phyloP scores from a whole-genome alignment of 2,888 invertebrate genomes.

The Philaethria dido region DNA sequence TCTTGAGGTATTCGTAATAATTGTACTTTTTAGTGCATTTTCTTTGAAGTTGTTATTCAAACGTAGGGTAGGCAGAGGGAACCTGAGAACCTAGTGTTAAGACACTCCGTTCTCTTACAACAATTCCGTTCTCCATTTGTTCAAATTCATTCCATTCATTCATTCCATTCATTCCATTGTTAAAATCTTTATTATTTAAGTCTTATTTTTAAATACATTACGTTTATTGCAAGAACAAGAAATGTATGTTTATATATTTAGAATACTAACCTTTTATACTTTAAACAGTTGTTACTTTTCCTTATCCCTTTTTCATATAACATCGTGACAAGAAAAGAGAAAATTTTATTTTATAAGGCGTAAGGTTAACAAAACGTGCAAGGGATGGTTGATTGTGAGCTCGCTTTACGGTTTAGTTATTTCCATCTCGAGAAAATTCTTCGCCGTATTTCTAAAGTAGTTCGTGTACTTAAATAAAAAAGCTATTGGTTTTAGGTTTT shows the following conservation, averaged over 20 bases:
- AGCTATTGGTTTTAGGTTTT: background rate
- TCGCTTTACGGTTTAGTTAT: constrained; percentile 17
- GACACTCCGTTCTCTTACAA: no score
- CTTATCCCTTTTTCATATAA: background rate
- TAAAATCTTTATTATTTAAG: no score
- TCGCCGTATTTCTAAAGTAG: background rate
- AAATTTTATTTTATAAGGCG: constrained; percentile 10
- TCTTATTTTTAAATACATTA: background rate
- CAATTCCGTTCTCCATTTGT: no score
- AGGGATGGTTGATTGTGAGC: constrained; percentile 16
- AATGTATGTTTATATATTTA: background rate
- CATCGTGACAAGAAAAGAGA: constrained; percentile 14
- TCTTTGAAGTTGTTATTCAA: no score
- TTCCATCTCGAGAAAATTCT: constrained; percentile 11
- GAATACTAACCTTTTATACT: background rate
- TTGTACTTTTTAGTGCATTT: no score
- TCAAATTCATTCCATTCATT: no score
- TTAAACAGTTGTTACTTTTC: background rate
- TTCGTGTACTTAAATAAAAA: background rate
- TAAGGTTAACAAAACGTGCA: constrained; percentile 14
- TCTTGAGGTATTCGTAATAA: no score
- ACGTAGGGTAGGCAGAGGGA: no score
- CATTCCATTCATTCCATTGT: no score
- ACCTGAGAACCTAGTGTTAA: no score
- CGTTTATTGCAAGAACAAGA: background rate